Base-by-base conservation (phyloP, 1,140 invertebrate species). In the Anoplolepis gracilipes region DNA sequence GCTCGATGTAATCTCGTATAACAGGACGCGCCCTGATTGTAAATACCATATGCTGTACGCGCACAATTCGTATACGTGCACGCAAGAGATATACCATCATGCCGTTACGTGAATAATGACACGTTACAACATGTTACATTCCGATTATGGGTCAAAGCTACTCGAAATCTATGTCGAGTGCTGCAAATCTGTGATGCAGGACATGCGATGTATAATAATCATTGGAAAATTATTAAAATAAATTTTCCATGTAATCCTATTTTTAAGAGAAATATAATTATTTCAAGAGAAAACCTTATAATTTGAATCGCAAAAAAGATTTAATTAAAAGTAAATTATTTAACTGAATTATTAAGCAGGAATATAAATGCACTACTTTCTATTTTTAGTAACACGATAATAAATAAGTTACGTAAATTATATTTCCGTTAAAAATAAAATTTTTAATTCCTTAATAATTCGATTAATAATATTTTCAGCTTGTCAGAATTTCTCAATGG, bases 201-300 rank as follows among this genome's bases (percentile, higher is more conserved):
- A 78, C 28, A 33, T 39, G 59, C 39, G 59, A 77, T 77, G 49
- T 33, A 39, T 49, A 77, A 77, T 65, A 77, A 77, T 65, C 59
- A 49, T n/a, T 33, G 59, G 59, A 25, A 49, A 78, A 77, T 77
- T 49, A 59, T 36, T 33, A 59, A 77, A 77, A 65, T 78, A 49
- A 78, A 65, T 78, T 78, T 78, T 78, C 39, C 59, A 49, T 65
- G 65, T 65, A 78, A 78, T 78, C 49, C 59, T 78, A 39, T 78
- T 65, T 65, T 46, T 1, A 42, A 11, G 1, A 10, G 39, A 42
- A 42, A 42, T n/a, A n/a, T n/a, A n/a, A n/a, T n/a, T n/a, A n/a
- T n/a, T n/a, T n/a, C n/a, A 13, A 46, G 42, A 46, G 19, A 77
- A 55, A 77, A 28, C 39, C 46, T 19, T n/a, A 16, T 77, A 33